Evolutionary conservation across 2,113 vertebrate genomes (phyloP).

Genomic region (Catharus fuscescens): DNA sequence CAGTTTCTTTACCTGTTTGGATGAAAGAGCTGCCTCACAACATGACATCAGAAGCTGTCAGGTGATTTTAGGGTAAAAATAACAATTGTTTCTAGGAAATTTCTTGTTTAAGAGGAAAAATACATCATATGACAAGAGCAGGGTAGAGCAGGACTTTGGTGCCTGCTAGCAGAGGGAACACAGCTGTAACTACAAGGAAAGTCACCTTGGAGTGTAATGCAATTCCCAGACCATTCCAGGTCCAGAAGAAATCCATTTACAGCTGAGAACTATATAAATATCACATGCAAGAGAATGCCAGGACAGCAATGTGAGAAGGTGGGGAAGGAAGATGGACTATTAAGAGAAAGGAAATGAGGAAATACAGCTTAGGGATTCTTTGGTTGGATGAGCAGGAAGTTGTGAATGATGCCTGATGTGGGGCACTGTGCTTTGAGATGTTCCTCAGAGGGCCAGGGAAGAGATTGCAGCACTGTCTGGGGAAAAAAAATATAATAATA

Average conservation of each 20-base stretch:
- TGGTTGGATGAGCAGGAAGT: not conserved
- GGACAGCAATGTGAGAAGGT: not conserved
- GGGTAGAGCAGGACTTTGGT: not conserved
- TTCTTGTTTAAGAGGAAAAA: not conserved
- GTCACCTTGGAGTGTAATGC: conserved; percentile 42
- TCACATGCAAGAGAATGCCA: not conserved
- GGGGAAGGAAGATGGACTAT: not conserved
- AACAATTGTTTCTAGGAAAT: not conserved
- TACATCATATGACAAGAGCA: not conserved
- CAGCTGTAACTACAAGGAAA: not conserved
- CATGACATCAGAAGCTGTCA: not conserved
- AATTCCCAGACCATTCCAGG: conserved; percentile 14
- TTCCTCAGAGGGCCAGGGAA: not conserved
- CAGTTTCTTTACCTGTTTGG: not conserved
- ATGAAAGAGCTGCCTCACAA: not conserved
- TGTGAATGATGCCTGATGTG: not conserved
- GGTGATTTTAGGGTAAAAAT: not conserved
- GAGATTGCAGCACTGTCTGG: not conserved
- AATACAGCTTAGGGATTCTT: not conserved
- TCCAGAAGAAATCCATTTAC: conserved; percentile 43
- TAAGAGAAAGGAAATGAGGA: not conserved
- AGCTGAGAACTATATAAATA: conserved; percentile 38
- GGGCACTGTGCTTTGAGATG: not conserved
- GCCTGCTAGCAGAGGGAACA: not conserved
- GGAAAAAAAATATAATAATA: not conserved